Conservation (phyloP, 2,113 vertebrate species). For the Chaetura pelagica region DNA sequence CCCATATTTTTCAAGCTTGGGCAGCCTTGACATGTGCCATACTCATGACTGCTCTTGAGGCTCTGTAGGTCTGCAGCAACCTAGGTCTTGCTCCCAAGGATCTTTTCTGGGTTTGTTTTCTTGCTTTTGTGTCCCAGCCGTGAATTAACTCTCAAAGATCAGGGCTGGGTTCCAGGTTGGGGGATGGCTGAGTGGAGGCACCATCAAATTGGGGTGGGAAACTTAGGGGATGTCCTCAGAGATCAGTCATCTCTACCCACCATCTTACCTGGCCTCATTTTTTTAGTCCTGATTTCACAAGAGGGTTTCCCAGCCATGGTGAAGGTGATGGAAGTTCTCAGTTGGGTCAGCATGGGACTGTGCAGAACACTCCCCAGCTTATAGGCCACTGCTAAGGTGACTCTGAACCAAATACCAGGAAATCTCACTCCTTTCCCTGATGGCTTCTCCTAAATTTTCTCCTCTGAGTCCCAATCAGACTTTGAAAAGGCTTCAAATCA, state of each 20-base stretch:
- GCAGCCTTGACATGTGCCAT: background rate
- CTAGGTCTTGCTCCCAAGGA: background rate
- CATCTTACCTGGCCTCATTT: accelerated
- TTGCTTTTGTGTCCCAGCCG: background rate
- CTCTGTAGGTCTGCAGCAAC: background rate
- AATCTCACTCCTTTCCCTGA: background rate
- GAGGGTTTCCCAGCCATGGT: background rate
- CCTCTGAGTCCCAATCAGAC: background rate
- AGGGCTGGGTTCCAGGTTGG: background rate
- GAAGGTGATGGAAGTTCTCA: background rate
- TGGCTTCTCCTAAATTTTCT: background rate
- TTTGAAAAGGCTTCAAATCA: background rate
- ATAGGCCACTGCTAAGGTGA: accelerated
- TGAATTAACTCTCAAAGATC: background rate
- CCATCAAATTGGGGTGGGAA: background rate
- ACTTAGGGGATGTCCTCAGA: background rate
- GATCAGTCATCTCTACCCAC: background rate
- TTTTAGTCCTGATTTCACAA: background rate
- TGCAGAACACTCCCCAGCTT: background rate
- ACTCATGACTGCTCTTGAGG: background rate
- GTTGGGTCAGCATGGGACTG: background rate
- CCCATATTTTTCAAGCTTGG: background rate
- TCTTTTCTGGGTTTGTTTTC: background rate
- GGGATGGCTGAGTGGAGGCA: background rate
- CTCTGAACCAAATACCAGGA: background rate